These are phyloP conservation scores for Palythoa grandis DNA, from an alignment of 92 coral and sea anemone genomes.

Conservation along the genomic window DNA sequence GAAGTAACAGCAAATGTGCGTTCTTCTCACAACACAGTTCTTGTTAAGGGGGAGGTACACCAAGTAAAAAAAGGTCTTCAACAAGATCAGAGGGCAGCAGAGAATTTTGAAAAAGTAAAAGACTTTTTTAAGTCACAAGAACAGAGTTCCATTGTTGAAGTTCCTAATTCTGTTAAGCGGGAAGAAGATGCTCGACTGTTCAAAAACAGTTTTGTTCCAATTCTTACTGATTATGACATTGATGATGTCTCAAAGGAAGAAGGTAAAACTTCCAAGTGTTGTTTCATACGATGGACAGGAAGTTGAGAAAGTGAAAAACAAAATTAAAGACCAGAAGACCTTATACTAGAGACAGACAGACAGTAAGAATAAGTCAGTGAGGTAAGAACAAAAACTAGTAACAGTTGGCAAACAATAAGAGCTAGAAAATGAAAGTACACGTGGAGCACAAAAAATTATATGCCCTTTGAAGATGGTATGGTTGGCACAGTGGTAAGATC, in stretches of 20 bases:
- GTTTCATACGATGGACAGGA: background rate
- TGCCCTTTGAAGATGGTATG: no score
- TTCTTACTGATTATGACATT: constrained; percentile 52
- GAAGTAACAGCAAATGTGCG: background rate
- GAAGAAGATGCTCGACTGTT: constrained; percentile 71
- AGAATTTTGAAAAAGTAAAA: constrained; percentile 84
- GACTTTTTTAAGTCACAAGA: constrained; percentile 94
- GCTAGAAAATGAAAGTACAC: no score
- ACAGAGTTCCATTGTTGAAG: constrained; percentile 95
- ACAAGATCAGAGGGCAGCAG: constrained; percentile 83
- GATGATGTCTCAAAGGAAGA: constrained; percentile 74
- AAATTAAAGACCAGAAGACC: background rate
- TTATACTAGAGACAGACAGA: background rate
- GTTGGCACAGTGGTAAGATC: no score
- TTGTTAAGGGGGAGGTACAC: constrained; percentile 90
- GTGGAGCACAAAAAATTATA: no score
- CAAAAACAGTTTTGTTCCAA: constrained; percentile 77
- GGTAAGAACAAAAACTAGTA: no score
- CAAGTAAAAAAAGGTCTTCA: constrained; percentile 76
- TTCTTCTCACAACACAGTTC: constrained; percentile 65
- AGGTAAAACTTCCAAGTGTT: constrained; percentile 49
- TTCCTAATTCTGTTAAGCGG: constrained; percentile 89
- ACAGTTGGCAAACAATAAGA: no score
- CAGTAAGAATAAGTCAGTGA: background rate
- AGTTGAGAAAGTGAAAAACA: background rate